Percentiles rank a stretch among this genome's conserved stretches.
Evolutionary conservation across 2,113 vertebrate species (phyloP).

Genomic region (Cololabis saira): DNA sequence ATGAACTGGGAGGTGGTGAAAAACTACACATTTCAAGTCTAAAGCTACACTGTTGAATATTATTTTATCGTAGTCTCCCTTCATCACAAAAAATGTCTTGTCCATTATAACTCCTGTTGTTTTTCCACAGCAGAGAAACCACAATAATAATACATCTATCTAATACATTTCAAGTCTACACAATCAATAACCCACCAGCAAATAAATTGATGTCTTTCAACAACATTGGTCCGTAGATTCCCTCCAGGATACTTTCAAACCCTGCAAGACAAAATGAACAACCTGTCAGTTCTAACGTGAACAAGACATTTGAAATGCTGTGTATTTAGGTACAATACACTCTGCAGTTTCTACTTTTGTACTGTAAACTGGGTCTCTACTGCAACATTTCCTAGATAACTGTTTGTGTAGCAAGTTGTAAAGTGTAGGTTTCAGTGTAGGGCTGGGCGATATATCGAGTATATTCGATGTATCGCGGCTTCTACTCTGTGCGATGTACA

Average conservation of each 20-base stretch:
- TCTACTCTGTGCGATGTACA: too few relatives aligned
- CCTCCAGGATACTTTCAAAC: constrained; percentile 99
- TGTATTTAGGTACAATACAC: not conserved
- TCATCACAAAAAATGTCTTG: too few relatives aligned
- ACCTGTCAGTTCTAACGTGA: not conserved
- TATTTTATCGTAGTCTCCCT: too few relatives aligned
- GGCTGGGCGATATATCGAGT: too few relatives aligned
- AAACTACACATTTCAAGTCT: too few relatives aligned
- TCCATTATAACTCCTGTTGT: too few relatives aligned
- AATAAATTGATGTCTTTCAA: constrained; percentile 98
- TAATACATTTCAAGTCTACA: not conserved
- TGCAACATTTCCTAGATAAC: not conserved
- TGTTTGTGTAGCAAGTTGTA: not conserved
- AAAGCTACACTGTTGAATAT: too few relatives aligned
- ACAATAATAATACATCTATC: too few relatives aligned
- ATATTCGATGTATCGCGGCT: too few relatives aligned
- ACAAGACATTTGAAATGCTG: not conserved
- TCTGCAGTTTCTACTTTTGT: not conserved
- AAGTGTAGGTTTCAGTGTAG: not conserved
- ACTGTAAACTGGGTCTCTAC: not conserved
- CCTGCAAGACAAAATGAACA: constrained; percentile 81
- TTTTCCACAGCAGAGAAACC: too few relatives aligned
- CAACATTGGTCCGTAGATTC: constrained; percentile 97
- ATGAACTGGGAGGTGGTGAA: too few relatives aligned
- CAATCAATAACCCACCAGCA: constrained; percentile 86